Conservation (phyloP, 2,113 vertebrate species). For the Cyanoramphus novaezelandiae region DNA sequence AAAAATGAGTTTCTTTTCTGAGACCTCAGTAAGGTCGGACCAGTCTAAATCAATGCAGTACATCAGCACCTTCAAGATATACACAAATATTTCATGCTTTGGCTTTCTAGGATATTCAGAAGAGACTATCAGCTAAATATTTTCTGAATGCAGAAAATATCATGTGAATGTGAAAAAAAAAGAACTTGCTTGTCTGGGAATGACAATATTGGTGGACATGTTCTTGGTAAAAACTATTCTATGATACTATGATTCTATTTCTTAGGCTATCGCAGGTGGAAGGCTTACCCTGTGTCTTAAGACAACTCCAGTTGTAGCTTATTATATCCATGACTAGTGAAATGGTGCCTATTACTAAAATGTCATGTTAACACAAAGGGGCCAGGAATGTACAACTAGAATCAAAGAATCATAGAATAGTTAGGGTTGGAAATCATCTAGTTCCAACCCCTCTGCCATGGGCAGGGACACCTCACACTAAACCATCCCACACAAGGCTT, state of each 20-base stretch:
- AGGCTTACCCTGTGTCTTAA: background rate
- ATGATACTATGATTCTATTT: background rate
- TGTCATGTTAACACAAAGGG: background rate
- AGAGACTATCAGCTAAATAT: background rate
- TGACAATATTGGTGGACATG: background rate
- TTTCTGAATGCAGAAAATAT: background rate
- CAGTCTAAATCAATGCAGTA: background rate
- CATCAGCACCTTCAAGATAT: background rate
- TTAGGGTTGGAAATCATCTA: too few relatives aligned
- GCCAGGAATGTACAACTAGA: background rate
- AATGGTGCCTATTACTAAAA: background rate
- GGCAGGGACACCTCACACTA: too few relatives aligned
- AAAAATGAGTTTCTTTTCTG: background rate
- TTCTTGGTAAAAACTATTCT: background rate
- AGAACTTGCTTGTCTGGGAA: background rate
- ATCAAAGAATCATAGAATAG: too few relatives aligned
- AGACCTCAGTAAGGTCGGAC: background rate
- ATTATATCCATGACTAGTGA: background rate
- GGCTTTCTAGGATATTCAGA: background rate
- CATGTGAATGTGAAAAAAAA: background rate
- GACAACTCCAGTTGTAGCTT: background rate
- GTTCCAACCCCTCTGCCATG: too few relatives aligned
- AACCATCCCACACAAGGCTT: too few relatives aligned
- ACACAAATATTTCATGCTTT: background rate
- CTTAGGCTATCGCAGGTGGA: background rate